These are phyloP conservation scores for Tympanuchus pallidicinctus DNA, from an alignment of 2,113 vertebrate genomes.

Conservation along the genomic window DNA sequence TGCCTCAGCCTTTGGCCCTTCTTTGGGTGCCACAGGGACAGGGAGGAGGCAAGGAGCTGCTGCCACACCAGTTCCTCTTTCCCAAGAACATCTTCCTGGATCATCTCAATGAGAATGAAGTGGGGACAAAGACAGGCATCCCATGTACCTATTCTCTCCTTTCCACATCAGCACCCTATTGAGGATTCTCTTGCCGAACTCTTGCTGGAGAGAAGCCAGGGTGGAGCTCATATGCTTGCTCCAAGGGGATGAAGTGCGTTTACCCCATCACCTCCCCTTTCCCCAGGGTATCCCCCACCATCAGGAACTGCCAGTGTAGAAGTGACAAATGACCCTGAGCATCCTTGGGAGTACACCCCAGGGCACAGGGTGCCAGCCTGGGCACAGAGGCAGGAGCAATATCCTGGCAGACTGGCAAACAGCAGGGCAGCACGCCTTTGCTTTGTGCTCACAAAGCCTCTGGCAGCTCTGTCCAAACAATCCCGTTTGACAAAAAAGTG, in stretches of 20 bases:
- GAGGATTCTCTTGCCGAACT: background rate
- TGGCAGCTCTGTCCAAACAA: conserved; percentile 47
- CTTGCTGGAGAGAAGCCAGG: rapidly evolving
- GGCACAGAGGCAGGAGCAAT: background rate
- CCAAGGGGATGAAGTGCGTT: background rate
- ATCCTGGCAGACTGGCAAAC: background rate
- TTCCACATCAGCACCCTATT: background rate
- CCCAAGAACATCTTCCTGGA: background rate
- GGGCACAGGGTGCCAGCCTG: background rate
- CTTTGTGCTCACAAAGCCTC: background rate
- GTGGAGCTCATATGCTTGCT: background rate
- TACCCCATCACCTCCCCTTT: background rate
- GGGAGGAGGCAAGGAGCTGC: background rate
- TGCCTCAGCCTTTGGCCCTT: background rate
- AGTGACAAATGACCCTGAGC: background rate
- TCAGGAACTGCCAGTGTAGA: rapidly evolving
- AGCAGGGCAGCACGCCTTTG: background rate
- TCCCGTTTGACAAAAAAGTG: conserved; percentile 33
- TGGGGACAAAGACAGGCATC: rapidly evolving
- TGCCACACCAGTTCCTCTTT: background rate
- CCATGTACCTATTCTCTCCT: rapidly evolving
- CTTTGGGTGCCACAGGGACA: background rate
- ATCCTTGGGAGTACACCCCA: rapidly evolving
- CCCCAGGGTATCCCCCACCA: background rate
- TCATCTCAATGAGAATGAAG: background rate